Base-by-base conservation (phyloP, 2,113 vertebrate genomes). In the Odocoileus virginianus region DNA sequence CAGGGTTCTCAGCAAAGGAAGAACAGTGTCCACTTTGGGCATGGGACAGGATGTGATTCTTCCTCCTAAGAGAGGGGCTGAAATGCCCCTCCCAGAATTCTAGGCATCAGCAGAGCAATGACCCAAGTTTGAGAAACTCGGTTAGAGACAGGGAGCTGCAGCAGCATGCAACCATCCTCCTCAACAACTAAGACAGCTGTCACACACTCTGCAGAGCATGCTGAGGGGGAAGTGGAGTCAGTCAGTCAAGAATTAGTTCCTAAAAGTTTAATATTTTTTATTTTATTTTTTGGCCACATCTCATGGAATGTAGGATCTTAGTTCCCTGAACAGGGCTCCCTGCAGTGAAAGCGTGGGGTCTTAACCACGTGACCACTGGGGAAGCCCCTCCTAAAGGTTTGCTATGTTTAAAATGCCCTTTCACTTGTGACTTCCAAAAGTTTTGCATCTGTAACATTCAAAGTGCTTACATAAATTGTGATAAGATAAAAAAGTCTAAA, bases 331-430 rank as follows among this genome's bases (percentile, higher is more conserved):
- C 71, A 43, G 23, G 40, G 21, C 40, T 76, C 23, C 71, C 21
- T 76, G 23, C 23, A 25, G 40, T 76, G 71, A 40, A 76, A 76
- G 36, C 71, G 0, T 27, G 23, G 40, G 3, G 40, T 76, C 40
- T 76, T 76, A 43, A 43, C 71, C 71, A 43, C 6, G 0, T 40
- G 11, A 43, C 12, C 0, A 1, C 71, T 0, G 1, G 40, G 71
- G 3, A 76, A 76, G 71, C 40, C 71, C 40, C 71, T 76, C 78
- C 47, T 11, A 12, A 61, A 91, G 7, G 27, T 43, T 3, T 71
- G 36, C 19, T 21, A 19, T 21, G 83, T 85, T 12, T 28, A 15
- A 84, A 76, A 64, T 17, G 4, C 52, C 50, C 12, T 94, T 93
- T 60, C 25, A 47, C 45, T 82, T 87, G 43, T 6, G 25, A 54